These are phyloP conservation scores for Crambe crambe DNA, from an alignment of 37 sponge, comb jelly and placozoan species.

Conservation along the genomic window DNA sequence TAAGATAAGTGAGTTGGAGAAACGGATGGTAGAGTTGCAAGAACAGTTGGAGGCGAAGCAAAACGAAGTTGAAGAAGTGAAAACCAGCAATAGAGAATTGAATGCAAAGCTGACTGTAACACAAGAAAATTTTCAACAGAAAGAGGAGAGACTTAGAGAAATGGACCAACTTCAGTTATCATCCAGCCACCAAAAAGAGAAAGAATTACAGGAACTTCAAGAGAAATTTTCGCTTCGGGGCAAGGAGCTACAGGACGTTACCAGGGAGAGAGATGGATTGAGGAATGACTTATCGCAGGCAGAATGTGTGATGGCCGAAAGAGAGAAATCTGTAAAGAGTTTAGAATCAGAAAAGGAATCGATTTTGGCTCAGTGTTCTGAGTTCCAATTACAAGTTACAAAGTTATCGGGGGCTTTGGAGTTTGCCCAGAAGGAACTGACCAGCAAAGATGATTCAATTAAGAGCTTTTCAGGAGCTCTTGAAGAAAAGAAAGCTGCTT, in stretches of 20 bases:
- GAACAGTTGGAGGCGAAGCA: background rate
- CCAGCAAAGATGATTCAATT: conserved; percentile 5
- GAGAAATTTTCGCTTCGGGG: background rate
- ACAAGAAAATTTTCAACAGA: conserved; percentile 22
- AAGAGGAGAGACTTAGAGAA: background rate
- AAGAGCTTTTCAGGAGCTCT: conserved; percentile 25
- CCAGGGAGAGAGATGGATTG: conserved; percentile 1
- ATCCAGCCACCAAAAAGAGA: background rate
- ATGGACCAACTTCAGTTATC: background rate
- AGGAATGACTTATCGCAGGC: background rate
- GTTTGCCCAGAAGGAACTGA: conserved; percentile 31
- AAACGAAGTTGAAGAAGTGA: background rate
- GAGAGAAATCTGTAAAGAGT: background rate
- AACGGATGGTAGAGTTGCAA: conserved; percentile 21
- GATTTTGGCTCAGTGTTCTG: background rate
- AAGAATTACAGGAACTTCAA: background rate
- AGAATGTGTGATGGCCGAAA: background rate
- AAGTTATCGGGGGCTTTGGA: conserved; percentile 53
- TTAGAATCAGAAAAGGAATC: conserved; percentile 10
- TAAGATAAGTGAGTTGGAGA: conserved; percentile 29
- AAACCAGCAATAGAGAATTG: background rate
- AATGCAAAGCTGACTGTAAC: background rate
- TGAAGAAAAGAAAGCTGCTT: conserved; percentile 30
- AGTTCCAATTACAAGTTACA: conserved; percentile 14
- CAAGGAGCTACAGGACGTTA: background rate